Base-by-base conservation (phyloP, 1,140 invertebrate species). In the Gerris buenoi region DNA sequence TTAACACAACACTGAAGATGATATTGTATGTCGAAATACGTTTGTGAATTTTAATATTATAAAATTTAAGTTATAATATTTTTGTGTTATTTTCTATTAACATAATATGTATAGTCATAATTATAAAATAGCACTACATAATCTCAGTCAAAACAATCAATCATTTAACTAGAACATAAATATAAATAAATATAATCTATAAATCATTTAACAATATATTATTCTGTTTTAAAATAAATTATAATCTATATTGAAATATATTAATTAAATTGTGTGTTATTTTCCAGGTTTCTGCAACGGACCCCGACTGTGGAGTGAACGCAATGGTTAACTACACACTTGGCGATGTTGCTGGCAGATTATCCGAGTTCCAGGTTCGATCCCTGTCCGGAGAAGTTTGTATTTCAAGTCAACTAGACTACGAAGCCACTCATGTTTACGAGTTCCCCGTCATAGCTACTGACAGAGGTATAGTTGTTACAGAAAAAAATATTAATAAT, bases 391-490 rank as follows among this genome's bases (percentile, higher is more conserved):
- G 96, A 0, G 89, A 95, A 71, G 87, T 98, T 65, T 95, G 93
- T 78, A 86, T 98, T 26, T 82, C 85, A 18, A 84, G 84, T 2
- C 78, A 84, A 1, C 78, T 98, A 73, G 95, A 98, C 77, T 91
- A 88, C 77, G 96, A 98, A 79, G 84, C 83, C 2, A 81, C 87
- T 27, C 86, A 80, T 67, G 86, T 87, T 63, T 93, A 93, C 76
- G 94, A 98, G 75, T 90, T 98, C 73, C 90, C 94, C 2, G 88
- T 98, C 33, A 84, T 95, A 69, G 96, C 95, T 66, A 95, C 90
- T 28, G 95, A 98, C 78, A 83, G 91, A 86, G 93, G 94, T 93
- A 79, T 81, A 60, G n/a, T n/a, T n/a, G n/a, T n/a, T n/a, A n/a
- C n/a, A n/a, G n/a, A n/a, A n/a, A n/a, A n/a, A n/a, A n/a, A n/a